Base-by-base conservation (phyloP, 1,140 invertebrate species). In the Heliconius hewitsoni region DNA sequence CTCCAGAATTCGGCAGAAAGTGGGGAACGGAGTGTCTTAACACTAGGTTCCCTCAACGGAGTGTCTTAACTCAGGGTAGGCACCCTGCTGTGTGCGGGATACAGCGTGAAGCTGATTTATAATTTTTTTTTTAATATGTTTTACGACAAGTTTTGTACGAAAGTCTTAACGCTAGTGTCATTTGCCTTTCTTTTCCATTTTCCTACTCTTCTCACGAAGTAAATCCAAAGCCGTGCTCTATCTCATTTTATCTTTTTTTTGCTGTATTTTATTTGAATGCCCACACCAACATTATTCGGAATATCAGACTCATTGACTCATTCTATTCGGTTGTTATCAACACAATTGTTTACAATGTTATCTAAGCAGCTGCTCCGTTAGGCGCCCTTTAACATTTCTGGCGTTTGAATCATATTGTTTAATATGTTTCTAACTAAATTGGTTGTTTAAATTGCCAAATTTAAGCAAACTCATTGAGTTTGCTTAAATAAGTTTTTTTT, bases 281-380 rank as follows among this genome's bases (percentile, higher is more conserved):
- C 30, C 19, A 46, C 60, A 4, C 27, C 19, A 16, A 34, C 3
- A 30, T 13, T 66, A 66, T 66, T 66, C 9, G 0, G 13, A 66
- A 30, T 66, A 30, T 66, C 27, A 30, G 27, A 71, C 19, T 73
- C 77, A 78, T 78, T 78, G 72, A 78, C 8, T 78, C 77, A 78
- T 74, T 71, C 57, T 18, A 50, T 34, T 30, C 27, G 39, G 30
- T 71, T 34, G 19, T 60, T 76, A 76, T 80, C 78, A 42, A 16
- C 46, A n/a, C 30, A 76, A 71, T 42, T 80, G 70, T 76, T 80
- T 75, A 80, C 78, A 80, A 27, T 76, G 70, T 80, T 80, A 76
- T 80, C 78, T 23, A n/a, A 60, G 39, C 70, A 73, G 66, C 66
- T 76, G 78, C 74, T 76, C 52, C 71, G 73, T 74, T 74, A 71